Base-by-base conservation (phyloP, 2,113 vertebrate species). In the Pelecanoides urinatrix region DNA sequence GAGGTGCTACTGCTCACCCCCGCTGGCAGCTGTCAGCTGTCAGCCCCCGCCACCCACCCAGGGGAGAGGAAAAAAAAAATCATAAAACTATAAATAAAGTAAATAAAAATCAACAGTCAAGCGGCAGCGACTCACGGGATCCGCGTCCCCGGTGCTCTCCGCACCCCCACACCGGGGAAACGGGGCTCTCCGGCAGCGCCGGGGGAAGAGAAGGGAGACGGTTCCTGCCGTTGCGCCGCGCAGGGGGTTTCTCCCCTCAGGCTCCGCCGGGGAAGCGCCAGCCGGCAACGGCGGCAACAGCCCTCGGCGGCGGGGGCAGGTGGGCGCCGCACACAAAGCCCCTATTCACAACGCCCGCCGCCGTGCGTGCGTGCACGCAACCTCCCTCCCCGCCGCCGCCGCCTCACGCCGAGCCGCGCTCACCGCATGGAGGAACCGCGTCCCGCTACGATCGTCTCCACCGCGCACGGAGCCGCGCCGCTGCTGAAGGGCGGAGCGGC, bases 261-360 rank as follows among this genome's bases (percentile, higher is more conserved):
- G 10, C 40, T 65, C 56, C 8, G 16, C 44, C 66, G 8, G 27
- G 17, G 16, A 61, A 67, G 61, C 32, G 44, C 50, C 56, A 11
- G 45, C 55, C 19, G 20, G 18, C 16, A 16, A 16, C 42, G 26
- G 32, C 61, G 49, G 63, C 47, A 10, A 13, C 65, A 72, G 59
- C 34, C 65, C 53, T 73, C 32, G 13, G 68, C n/a, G 40, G 65
- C 83, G 58, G 79, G 86, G 90, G 94, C 92, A 95, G 94, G 92
- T 95, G 92, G 81, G 71, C 55, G 44, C 92, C 44, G 62, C 85
- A 88, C 66, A 95, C 95, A 93, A 96, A 93, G 93, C 70, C 71
- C 90, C 75, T 32, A 50, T 45, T 82, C 90, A 55, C 79, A 16
- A 6, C 59, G 45, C 56, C 53, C 71, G 53, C 86, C 73, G 45